phyloP scores from a whole-genome alignment of 1,140 invertebrate genomes.

The Caenorhabditis briggsae region DNA sequence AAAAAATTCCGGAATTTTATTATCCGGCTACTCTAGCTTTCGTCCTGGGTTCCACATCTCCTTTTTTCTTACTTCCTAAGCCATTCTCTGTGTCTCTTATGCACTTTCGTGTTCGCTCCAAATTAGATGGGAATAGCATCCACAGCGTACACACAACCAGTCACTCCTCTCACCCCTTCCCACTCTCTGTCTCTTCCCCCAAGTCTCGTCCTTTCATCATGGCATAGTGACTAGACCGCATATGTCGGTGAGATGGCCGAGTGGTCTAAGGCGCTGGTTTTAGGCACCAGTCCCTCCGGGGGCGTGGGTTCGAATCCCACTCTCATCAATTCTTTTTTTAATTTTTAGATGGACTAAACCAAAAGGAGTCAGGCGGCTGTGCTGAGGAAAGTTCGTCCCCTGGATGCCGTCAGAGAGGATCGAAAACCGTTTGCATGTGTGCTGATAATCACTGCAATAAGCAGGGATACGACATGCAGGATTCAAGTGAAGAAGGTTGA shows the following conservation, averaged over 20 bases:
- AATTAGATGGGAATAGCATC: not conserved
- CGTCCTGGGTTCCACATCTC: too few species aligned
- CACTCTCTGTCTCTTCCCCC: not conserved
- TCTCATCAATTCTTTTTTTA: conserved; percentile 59
- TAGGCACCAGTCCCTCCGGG: conserved; percentile 80
- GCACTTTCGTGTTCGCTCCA: not conserved
- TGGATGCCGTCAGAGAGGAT: conserved; percentile 22
- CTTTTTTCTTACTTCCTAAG: too few species aligned
- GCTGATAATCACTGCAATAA: conserved; percentile 28
- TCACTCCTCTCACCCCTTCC: not conserved
- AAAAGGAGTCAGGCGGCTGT: conserved; percentile 15
- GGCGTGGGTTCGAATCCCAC: conserved; percentile 80
- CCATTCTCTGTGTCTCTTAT: not conserved
- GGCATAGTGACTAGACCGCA: not conserved
- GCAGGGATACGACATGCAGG: conserved; percentile 22
- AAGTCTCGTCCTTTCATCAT: not conserved
- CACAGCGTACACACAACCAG: not conserved
- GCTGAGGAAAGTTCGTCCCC: not conserved
- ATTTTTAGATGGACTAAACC: conserved; percentile 14
- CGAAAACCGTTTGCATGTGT: not conserved
- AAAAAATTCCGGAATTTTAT: too few species aligned
- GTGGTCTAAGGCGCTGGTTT: conserved; percentile 80
- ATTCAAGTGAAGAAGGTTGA: conserved; percentile 10
- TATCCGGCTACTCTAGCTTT: too few species aligned
- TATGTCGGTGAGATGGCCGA: conserved; percentile 78